Evolutionary conservation across 2,113 vertebrate genomes (phyloP).

Genomic region (Speoplatyrhinus poulsoni): DNA sequence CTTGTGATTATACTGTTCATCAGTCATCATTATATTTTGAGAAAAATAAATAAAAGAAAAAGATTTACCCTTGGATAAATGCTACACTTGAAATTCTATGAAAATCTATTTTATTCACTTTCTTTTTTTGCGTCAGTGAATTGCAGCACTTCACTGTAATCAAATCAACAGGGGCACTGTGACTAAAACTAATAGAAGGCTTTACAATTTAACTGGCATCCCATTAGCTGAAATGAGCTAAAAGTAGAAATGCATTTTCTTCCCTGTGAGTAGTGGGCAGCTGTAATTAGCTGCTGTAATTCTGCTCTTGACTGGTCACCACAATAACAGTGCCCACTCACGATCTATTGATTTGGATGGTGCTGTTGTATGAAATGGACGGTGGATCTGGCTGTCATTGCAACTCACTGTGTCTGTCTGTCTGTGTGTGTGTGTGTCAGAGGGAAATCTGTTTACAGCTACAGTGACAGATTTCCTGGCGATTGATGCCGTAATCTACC

Average conservation of each 20-base stretch:
- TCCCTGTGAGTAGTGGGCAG: slow-evolving; percentile 2
- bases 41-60: no score
- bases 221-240: slow-evolving; percentile 32
- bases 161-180: slow-evolving; percentile 13
- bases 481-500: slow-evolving; percentile 96
- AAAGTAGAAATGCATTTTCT: slow-evolving; percentile 3
- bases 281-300: slow-evolving; percentile 40
- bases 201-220: slow-evolving; percentile 22
- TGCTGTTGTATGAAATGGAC: slow-evolving; percentile 17
- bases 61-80: background rate
- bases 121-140: slow-evolving; percentile 23
- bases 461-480: slow-evolving; percentile 96
- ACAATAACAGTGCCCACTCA: background rate
- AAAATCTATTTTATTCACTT: background rate
- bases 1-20: no score
- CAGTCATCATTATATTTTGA: no score
- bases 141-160: slow-evolving; percentile 32
- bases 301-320: slow-evolving; percentile 34
- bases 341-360: slow-evolving; percentile 23
- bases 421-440: slow-evolving; percentile 65
- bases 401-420: slow-evolving; percentile 14
- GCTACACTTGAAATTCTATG: background rate
- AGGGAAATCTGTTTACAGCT: slow-evolving; percentile 93
- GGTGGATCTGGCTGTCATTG: slow-evolving; percentile 18
- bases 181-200: slow-evolving; percentile 28